Percentiles rank a stretch among this genome's conserved stretches.
phyloP scores from a whole-genome alignment of 1,140 invertebrate genomes.

The Leguminivora glycinivorella region DNA sequence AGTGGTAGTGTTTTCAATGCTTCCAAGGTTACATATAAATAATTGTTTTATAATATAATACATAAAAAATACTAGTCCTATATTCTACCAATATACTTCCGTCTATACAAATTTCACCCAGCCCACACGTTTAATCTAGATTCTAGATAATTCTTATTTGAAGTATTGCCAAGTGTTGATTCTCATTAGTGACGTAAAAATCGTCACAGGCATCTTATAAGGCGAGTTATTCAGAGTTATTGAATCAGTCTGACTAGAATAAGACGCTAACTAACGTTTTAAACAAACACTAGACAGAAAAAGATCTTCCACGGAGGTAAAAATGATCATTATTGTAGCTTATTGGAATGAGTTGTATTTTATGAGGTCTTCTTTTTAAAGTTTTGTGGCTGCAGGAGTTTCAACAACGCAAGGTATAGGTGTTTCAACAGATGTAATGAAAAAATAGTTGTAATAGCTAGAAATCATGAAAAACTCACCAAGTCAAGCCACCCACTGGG shows the following conservation, averaged over 20 bases:
- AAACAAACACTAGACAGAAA: background rate
- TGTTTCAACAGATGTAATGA: background rate
- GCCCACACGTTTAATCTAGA: background rate
- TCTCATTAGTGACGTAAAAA: constrained; percentile 44
- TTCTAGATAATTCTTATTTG: constrained; percentile 15
- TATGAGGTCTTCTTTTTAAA: background rate
- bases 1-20: no score
- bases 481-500: constrained; percentile 79
- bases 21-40: no score
- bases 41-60: no score
- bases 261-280: background rate
- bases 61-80: background rate
- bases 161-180: constrained; percentile 20
- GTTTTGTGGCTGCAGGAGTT: background rate
- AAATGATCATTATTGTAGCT: background rate
- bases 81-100: background rate
- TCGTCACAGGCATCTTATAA: constrained; percentile 34
- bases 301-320: background rate
- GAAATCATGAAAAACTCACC: constrained; percentile 58
- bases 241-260: background rate
- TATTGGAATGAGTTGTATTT: background rate
- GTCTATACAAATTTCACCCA: constrained; percentile 11
- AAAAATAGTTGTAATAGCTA: constrained; percentile 28
- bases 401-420: background rate
- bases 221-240: background rate